Conservation (phyloP, 2,797 vertebrate species). For the Microhierax caerulescens region DNA sequence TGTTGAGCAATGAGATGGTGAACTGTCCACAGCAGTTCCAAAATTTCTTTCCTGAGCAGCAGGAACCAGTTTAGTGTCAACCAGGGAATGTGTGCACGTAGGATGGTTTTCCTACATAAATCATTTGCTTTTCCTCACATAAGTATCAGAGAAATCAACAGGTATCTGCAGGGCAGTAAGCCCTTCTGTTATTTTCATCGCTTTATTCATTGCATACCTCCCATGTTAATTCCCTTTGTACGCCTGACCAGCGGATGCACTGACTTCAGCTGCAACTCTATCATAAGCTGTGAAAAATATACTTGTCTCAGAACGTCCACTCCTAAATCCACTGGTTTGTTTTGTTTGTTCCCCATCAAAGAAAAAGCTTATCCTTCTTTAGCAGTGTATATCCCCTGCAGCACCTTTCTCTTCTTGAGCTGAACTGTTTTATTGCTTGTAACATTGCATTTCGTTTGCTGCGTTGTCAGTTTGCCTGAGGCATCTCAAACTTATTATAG, state of each 20-base stretch:
- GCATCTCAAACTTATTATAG: conserved; percentile 22
- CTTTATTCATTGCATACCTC: background rate
- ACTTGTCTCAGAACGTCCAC: background rate
- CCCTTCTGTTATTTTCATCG: background rate
- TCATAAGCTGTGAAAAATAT: background rate
- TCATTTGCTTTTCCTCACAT: background rate
- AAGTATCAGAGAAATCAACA: background rate
- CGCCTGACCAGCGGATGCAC: background rate
- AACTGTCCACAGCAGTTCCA: background rate
- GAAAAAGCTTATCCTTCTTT: background rate
- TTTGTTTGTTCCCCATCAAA: background rate
- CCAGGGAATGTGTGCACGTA: background rate
- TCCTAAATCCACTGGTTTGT: background rate
- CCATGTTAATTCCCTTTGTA: background rate
- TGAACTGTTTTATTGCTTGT: conserved; percentile 16
- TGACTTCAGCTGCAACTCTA: background rate
- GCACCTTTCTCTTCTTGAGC: background rate
- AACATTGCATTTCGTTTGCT: background rate
- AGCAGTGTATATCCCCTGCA: background rate
- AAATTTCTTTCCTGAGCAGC: background rate
- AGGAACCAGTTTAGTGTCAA: background rate
- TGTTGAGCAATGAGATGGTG: background rate
- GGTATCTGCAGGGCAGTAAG: background rate
- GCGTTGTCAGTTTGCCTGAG: conserved; percentile 20
- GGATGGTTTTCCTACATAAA: background rate